Conservation (phyloP, 92 coral and sea anemone genomes). For the Actinernus sp. region DNA sequence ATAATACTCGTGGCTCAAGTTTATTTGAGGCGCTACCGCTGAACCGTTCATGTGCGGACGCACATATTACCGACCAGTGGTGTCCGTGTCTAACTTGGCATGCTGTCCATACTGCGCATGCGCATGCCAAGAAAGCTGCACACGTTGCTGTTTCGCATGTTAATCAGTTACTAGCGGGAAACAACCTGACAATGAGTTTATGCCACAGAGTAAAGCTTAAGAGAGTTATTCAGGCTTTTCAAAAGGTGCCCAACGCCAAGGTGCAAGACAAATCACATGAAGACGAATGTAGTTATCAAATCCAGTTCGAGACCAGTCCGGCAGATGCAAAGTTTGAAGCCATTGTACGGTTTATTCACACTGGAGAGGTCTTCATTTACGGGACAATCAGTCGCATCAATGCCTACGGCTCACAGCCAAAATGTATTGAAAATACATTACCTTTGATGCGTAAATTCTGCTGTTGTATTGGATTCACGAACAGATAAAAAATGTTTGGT, state of each 20-base stretch:
- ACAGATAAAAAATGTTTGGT: too few species aligned
- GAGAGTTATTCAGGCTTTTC: conserved; percentile 15
- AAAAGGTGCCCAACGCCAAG: not conserved
- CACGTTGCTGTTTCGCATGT: conserved; percentile 52
- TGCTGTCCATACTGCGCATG: conserved; percentile 43
- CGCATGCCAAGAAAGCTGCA: conserved; percentile 56
- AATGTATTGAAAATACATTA: not conserved
- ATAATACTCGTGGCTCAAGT: conserved; percentile 35
- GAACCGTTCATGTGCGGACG: conserved; percentile 66
- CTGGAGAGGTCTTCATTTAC: not conserved
- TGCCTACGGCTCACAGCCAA: not conserved
- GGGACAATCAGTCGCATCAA: conserved; percentile 5
- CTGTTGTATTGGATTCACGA: too few species aligned
- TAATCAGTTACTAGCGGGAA: conserved; percentile 42
- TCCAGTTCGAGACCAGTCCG: conserved; percentile 44
- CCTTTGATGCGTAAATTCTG: not conserved
- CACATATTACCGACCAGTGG: conserved; percentile 75
- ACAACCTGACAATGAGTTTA: conserved; percentile 10
- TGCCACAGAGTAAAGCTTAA: conserved; percentile 47
- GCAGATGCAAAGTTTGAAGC: not conserved
- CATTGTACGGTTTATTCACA: not conserved
- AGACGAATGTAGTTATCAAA: conserved; percentile 62
- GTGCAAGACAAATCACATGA: not conserved
- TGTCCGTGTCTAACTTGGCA: conserved; percentile 78
- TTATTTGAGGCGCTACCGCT: conserved; percentile 47